Evolutionary conservation across 2,888 invertebrate genomes (phyloP), one percentile per base, ranked within the genome.

Genomic region (Tetragonisca angustula): DNA sequence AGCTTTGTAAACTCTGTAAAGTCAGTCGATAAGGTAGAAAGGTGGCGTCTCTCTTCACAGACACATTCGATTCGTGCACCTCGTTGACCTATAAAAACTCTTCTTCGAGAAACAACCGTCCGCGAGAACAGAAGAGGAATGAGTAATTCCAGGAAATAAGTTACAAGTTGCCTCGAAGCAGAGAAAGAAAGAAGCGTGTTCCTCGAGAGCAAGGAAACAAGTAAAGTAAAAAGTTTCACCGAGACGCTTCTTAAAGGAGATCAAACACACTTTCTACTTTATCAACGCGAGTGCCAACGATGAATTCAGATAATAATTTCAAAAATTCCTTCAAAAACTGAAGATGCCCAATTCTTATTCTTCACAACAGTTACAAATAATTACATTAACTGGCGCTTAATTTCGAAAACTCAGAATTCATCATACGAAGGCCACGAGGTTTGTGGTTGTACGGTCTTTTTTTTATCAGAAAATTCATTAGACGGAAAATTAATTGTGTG

Each of bases 1-100:
- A 61, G 70, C 59, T 59, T 49, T 13, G 24, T 4, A 84, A 86
- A 52, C 76, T 79, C n/a, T 19, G 54, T 17, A 68, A 49, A 78
- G 76, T 24, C 81, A 71, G 76, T 79, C 89, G 89, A 87, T 89
- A 89, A 87, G 52, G 79, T 36, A 89, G 89, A 21, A 73, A 73
- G 36, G 15, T 54, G 50, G 24, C 24, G 0, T 21, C 24, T 32
- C 6, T 15, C 3, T 36, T 2, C 13, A 11, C 0, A 15, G 19
- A 9, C 50, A 27, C n/a, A 56, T 78, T 74, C 19, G 17, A 24
- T n/a, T 62, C 56, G 54, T 52, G 70, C 54, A 79, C 64, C 43
- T 79, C 64, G 70, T 87, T 87, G 82, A 80, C 79, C 79, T 21
- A 85, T 27, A 77, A 88, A 86, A 52, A 59, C 2, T 15, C 56